Conservation (phyloP, 2,888 invertebrate genomes). For the Mythimna lalbum region DNA sequence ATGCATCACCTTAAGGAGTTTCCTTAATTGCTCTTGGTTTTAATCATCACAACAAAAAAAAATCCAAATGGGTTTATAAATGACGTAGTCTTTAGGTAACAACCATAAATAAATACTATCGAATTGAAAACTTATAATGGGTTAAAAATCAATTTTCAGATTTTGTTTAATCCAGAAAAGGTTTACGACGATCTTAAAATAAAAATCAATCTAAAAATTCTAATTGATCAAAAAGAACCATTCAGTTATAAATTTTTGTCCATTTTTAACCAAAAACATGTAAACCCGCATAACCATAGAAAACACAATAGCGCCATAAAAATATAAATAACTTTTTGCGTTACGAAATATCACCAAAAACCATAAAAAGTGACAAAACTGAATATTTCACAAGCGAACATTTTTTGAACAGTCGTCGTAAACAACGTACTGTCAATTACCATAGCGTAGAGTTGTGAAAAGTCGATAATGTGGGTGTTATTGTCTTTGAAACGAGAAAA, state of each 20-base stretch:
- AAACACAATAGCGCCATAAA: slow-evolving; percentile 35
- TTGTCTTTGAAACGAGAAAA: slow-evolving; percentile 31
- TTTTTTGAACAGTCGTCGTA: slow-evolving; percentile 67
- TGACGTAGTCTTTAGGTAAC: too few species aligned
- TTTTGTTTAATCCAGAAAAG: neutral
- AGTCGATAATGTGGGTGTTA: slow-evolving; percentile 44
- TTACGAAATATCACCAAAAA: slow-evolving; percentile 49
- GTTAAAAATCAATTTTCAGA: neutral
- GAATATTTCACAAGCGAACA: slow-evolving; percentile 60
- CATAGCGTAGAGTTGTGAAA: slow-evolving; percentile 45
- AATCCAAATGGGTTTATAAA: too few species aligned
- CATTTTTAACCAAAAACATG: slow-evolving; percentile 12
- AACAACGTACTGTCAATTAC: slow-evolving; percentile 79
- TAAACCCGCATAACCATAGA: slow-evolving; percentile 3
- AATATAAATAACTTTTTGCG: slow-evolving; percentile 19
- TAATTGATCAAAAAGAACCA: neutral
- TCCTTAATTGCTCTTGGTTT: too few species aligned
- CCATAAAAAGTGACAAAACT: slow-evolving; percentile 52
- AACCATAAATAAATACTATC: too few species aligned
- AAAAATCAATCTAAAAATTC: neutral
- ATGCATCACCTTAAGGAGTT: too few species aligned
- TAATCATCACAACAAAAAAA: too few species aligned
- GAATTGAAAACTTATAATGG: neutral
- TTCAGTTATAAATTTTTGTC: neutral
- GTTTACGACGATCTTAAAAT: neutral